These are phyloP conservation scores for Heloderma charlesbogerti DNA, from an alignment of 2,113 vertebrate species.

Conservation along the genomic window DNA sequence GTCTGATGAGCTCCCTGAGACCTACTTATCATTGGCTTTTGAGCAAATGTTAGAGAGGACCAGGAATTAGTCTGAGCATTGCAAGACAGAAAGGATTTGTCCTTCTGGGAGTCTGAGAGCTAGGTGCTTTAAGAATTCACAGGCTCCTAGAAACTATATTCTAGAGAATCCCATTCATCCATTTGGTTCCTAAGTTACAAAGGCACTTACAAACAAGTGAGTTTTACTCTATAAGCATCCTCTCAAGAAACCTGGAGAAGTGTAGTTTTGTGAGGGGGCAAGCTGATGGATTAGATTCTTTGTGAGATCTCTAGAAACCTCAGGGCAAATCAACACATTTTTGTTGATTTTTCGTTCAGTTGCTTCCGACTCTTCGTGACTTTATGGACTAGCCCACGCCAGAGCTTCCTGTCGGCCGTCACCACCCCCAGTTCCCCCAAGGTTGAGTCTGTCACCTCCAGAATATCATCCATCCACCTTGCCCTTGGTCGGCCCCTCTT, in stretches of 20 bases:
- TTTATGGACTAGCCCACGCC: too few species aligned
- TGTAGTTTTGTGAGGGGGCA: neutral
- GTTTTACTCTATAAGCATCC: neutral
- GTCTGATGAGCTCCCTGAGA: conserved; percentile 37
- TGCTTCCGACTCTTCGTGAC: too few species aligned
- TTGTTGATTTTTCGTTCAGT: too few species aligned
- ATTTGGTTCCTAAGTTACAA: neutral
- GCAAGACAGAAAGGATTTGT: neutral
- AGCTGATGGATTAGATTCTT: neutral
- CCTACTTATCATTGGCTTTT: conserved; percentile 46
- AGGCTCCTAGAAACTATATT: neutral
- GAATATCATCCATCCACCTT: too few species aligned
- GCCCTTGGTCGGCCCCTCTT: too few species aligned
- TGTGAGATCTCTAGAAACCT: too few species aligned
- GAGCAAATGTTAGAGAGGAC: conserved; percentile 23
- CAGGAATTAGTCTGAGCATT: neutral
- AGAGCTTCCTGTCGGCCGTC: too few species aligned
- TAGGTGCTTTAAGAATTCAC: neutral
- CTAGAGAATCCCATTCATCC: neutral
- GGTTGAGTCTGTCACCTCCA: too few species aligned
- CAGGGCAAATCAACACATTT: neutral
- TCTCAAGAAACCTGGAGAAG: neutral
- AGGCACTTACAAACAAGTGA: neutral
- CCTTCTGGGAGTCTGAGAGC: neutral
- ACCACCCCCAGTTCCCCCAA: too few species aligned